Conservation (phyloP, 2,888 invertebrate species). For the Alsophila aescularia region DNA sequence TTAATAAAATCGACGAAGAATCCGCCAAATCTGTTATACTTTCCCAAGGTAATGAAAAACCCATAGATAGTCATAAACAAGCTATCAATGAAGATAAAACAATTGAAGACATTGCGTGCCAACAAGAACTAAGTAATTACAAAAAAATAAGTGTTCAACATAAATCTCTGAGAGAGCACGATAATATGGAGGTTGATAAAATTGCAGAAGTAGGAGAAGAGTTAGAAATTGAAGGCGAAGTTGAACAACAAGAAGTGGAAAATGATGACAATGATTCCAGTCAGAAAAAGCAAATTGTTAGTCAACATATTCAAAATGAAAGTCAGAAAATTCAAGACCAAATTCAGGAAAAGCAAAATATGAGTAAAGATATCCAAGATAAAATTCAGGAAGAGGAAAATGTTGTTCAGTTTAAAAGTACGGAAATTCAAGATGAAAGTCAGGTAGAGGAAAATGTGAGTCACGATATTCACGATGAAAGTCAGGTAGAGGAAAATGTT, state of each 20-base stretch:
- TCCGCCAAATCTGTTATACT: neutral
- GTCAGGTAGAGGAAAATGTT: slow-evolving; percentile 14
- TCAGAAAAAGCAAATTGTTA: neutral
- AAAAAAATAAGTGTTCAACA: slow-evolving; percentile 11
- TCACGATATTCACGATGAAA: slow-evolving; percentile 12
- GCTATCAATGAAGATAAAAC: too few relatives aligned
- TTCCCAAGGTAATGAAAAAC: too few relatives aligned
- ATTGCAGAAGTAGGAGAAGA: neutral
- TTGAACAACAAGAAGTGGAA: neutral
- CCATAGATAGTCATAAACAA: too few relatives aligned
- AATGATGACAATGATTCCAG: neutral
- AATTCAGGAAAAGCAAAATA: neutral
- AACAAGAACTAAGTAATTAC: neutral
- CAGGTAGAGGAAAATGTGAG: slow-evolving; percentile 15
- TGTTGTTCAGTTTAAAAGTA: slow-evolving; percentile 1
- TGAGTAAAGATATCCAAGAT: slow-evolving; percentile 5
- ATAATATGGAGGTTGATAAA: neutral
- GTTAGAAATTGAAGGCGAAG: neutral
- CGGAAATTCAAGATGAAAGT: slow-evolving; percentile 6
- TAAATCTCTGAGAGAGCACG: slow-evolving; percentile 8
- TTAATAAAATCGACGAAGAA: slow-evolving; percentile 18
- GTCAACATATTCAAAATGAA: neutral
- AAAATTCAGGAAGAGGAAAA: slow-evolving; percentile 16
- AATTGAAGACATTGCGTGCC: too few relatives aligned
- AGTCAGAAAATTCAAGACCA: neutral